Conservation (phyloP, 2,797 vertebrate genomes). For the Echeneis naucrates region DNA sequence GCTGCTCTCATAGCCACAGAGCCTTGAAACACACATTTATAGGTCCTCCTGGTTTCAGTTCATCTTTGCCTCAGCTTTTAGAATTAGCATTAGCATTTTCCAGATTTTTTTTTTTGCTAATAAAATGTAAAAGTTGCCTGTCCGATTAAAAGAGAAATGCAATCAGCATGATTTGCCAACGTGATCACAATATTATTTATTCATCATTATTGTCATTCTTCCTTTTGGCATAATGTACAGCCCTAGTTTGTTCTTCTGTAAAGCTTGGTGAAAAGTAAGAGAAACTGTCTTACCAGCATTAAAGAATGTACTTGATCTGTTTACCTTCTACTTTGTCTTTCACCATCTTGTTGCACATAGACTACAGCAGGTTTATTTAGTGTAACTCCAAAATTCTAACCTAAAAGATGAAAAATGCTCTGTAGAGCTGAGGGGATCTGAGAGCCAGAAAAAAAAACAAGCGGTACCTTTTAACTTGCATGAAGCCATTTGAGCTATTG, state of each 20-base stretch:
- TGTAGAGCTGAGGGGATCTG: neutral
- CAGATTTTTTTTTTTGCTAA: no score
- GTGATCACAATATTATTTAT: no score
- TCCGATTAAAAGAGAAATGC: no score
- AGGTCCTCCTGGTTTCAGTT: no score
- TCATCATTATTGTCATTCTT: no score
- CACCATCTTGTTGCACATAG: no score
- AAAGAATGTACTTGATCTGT: neutral
- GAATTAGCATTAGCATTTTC: no score
- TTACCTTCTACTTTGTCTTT: neutral
- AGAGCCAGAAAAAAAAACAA: neutral
- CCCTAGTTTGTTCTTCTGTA: neutral
- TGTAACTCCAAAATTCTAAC: neutral
- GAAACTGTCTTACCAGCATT: neutral
- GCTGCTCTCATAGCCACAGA: neutral
- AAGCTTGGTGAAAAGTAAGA: neutral
- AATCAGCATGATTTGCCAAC: no score
- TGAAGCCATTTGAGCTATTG: neutral
- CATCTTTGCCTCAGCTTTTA: no score
- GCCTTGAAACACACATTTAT: no score
- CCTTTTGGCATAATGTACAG: no score
- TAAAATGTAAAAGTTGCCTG: no score
- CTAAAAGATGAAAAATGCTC: neutral
- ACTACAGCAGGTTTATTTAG: slow-evolving; percentile 12
- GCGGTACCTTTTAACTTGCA: neutral